Evolutionary conservation across 2,113 vertebrate genomes (phyloP), one percentile per base, ranked within the genome.

Genomic region (Corvus hawaiiensis): DNA sequence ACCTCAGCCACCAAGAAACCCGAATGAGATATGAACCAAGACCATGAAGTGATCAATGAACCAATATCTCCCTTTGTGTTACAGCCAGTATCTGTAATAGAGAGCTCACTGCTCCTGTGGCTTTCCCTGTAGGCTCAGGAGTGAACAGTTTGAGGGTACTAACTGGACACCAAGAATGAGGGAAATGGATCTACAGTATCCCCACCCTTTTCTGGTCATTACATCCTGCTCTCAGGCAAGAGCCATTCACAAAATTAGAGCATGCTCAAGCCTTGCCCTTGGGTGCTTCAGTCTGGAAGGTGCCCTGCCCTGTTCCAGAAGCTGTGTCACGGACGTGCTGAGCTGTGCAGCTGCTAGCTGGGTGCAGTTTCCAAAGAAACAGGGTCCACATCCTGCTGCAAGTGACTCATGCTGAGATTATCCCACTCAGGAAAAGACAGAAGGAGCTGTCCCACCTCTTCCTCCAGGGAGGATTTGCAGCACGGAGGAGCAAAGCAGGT

Each of bases 261-360:
- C 92, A 52, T 11, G 22, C 68, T 96, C 68, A 84, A 96, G 96
- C 97, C 88, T 96, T 97, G 90, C 91, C 96, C 91, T 61, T 80
- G 80, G 93, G 96, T 96, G 84, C 83, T 95, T 97, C 0, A 0
- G 83, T 95, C 96, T 95, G 95, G 92, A 96, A 93, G 84, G 91
- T 95, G 96, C 96, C 97, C 95, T 94, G 84, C 97, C 97, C 97
- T 93, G 8, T 54, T 91, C 84, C 95, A 69, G 93, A 96, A 97
- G 94, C 83, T 93, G 71, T 20, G 72, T 91, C 89, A 97, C 92
- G 85, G 90, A 78, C 43, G 13, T 87, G 94, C 95, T 94, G 96
- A 97, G 74, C 95, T 62, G 16, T 95, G 89, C 97, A 97, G 97
- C 97, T 98, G 97, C 95, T 97, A 61, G 90, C 39, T 94, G 89